Base-by-base conservation (phyloP, 2,888 invertebrate genomes). In the Tinea semifulvella region DNA sequence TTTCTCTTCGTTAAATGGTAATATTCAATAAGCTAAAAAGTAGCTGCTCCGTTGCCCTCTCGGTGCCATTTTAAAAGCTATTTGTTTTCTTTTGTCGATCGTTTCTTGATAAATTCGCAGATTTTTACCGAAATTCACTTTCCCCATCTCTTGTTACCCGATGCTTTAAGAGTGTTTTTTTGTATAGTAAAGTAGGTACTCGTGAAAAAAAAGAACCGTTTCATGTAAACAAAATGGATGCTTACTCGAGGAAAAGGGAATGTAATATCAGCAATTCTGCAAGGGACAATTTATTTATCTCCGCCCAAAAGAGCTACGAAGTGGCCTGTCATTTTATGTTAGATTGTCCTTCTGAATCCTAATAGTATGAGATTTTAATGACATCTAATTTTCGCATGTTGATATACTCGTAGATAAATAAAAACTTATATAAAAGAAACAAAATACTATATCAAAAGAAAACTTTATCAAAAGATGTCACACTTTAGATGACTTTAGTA, bases 71-170 rank as follows among this genome's bases (percentile, higher is more conserved):
- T 43, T 43, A 28, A 43, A 43, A 43, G 43, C 43, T 19, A 43
- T 43, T 43, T 43, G 43, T 43, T 43, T 28, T 18, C 43, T 31
- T 43, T 43, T 43, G 43, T 43, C 19, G 28, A 28, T 16, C 43
- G 18, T 16, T 18, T 28, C 19, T 19, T 43, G 43, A 31, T 31
- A 31, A 43, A 43, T 43, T 43, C 28, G 14, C 43, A 16, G 43
- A 43, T 43, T 43, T 43, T 43, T 43, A 43, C 43, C 20, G 28
- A 43, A 43, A 17, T 36, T 36, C 36, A 36, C 36, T 36, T 36
- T 36, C 36, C 36, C 17, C 18, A 18, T 36, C 36, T 36, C 36
- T 36, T 36, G 36, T 36, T 18, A 36, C 36, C 16, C 36, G 18
- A 14, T 18, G 17, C 36, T 18, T 36, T 36, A 17, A 36, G n/a